phyloP scores from a whole-genome alignment of 1,140 invertebrate genomes.

The Spodoptera frugiperda region DNA sequence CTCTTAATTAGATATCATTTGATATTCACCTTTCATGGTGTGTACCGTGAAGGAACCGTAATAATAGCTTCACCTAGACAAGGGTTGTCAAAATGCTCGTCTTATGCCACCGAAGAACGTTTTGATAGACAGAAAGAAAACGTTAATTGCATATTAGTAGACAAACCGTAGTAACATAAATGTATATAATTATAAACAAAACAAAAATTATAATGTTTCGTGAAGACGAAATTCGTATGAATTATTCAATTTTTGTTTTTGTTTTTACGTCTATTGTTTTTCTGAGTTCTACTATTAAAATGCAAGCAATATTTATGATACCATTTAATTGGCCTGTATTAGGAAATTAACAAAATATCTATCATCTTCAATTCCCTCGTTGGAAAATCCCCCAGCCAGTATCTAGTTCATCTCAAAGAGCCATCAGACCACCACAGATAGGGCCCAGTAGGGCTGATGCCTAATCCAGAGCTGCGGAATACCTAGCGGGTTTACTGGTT shows the following conservation, averaged over 20 bases:
- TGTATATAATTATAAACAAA: slow-evolving; percentile 51
- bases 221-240: slow-evolving; percentile 26
- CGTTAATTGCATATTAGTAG: slow-evolving; percentile 73
- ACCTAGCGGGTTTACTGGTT: too few relatives aligned
- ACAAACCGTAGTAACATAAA: slow-evolving; percentile 51
- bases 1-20: slow-evolving; percentile 59
- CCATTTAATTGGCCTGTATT: too few relatives aligned
- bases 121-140: slow-evolving; percentile 75
- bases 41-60: slow-evolving; percentile 55
- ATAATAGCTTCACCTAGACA: slow-evolving; percentile 69
- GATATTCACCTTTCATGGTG: slow-evolving; percentile 21
- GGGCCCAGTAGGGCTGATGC: too few relatives aligned
- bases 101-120: slow-evolving; percentile 75
- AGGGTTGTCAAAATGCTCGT: slow-evolving; percentile 63
- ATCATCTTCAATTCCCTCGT: too few relatives aligned
- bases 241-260: slow-evolving; percentile 42
- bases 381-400: too few relatives aligned
- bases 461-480: too few relatives aligned
- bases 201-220: slow-evolving; percentile 47
- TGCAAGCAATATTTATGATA: too few relatives aligned
- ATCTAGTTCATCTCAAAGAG: too few relatives aligned
- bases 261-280: not conserved
- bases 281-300: too few relatives aligned
- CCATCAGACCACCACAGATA: too few relatives aligned
- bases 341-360: too few relatives aligned